Base-by-base conservation (phyloP, 2,113 vertebrate species). In the Nettapus auritus region DNA sequence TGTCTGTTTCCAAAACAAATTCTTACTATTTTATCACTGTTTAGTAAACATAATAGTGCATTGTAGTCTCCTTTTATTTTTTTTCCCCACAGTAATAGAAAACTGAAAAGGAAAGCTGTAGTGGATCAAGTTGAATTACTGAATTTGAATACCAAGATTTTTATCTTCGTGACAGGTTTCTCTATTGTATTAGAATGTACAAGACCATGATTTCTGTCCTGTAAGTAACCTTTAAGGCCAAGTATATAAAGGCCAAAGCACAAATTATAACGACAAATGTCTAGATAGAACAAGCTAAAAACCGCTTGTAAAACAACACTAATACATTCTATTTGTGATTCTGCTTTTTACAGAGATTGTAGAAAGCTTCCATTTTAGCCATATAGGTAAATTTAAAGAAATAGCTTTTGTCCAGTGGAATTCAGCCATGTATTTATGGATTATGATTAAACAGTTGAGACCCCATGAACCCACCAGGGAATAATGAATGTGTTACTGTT, bases 381-480 rank as follows among this genome's bases (percentile, higher is more conserved):
- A 1, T 31, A 11, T 31, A 82, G 25, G 33, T 40, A 73, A 70
- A 60, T 80, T 22, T 82, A 53, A 89, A 71, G 29, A 84, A 94
- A 82, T 22, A 1, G 4, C 2, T 90, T 92, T 92, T 68, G 31
- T 67, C 36, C 74, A 19, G 2, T 53, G 53, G 13, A 88, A 63
- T 83, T 96, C 88, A 91, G 38, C 40, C 85, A 64, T 69, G 9
- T 87, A 38, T 94, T 97, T 94, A 76, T 94, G 82, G 88, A 50
- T 93, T 79, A 77, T 86, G 84, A 87, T 93, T 94, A 82, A 97
- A 86, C 75, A 95, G 90, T 89, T 93, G 86, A 97, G 97, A 88
- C 46, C 81, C 26, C 62, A 86, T 97, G 95, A 95, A 33, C 62
- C n/a, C 68, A 85, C 70, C 67, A 96, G 87, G 67, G 91, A 91